Conservation (phyloP, 2,797 vertebrate genomes). For the Eleutherodactylus coqui region DNA sequence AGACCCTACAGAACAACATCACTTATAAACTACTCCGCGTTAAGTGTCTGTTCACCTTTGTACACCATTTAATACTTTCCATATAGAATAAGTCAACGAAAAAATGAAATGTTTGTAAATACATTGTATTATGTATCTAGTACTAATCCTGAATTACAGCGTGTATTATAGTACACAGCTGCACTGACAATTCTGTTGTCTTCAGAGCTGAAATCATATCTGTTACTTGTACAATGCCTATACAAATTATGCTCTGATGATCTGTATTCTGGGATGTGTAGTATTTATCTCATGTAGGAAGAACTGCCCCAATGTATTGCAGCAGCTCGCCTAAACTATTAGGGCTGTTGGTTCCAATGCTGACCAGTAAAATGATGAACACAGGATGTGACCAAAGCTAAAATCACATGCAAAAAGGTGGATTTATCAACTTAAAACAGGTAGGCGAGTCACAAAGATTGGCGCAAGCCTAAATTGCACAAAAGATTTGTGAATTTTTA, state of each 20-base stretch:
- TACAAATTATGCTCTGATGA: not conserved
- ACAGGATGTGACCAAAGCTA: too few species aligned
- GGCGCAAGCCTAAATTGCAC: too few species aligned
- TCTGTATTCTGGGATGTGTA: not conserved
- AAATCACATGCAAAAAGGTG: too few species aligned
- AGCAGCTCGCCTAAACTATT: too few species aligned
- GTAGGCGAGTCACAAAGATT: too few species aligned
- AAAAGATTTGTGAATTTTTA: too few species aligned
- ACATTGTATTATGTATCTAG: not conserved
- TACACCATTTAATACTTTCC: not conserved
- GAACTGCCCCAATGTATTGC: too few species aligned
- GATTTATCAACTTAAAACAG: too few species aligned
- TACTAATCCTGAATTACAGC: not conserved
- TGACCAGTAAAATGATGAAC: too few species aligned
- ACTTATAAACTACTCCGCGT: not conserved
- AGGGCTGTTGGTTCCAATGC: too few species aligned
- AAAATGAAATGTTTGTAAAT: not conserved
- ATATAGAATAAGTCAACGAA: not conserved
- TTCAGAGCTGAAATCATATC: not conserved
- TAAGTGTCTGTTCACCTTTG: not conserved
- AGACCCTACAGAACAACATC: not conserved
- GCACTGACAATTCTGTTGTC: not conserved
- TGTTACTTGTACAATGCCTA: not conserved
- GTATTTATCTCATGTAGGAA: too few species aligned
- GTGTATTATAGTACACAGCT: not conserved